A percentile compares a stretch with the other conserved stretches of the same genome.
Conservation (phyloP, 2,888 invertebrate species). For the Cistogaster globosa region DNA sequence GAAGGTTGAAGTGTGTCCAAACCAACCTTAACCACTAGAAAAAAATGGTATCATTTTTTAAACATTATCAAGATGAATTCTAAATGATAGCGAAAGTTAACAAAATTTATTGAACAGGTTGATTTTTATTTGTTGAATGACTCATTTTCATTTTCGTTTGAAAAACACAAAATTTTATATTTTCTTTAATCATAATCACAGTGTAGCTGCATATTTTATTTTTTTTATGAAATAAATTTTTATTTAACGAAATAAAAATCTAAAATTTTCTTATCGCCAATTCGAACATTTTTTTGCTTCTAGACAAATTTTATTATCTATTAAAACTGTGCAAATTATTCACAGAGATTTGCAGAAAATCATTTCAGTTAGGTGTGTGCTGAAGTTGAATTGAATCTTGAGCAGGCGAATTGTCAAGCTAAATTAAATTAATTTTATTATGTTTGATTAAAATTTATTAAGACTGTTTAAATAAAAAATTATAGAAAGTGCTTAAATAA, state of each 20-base stretch:
- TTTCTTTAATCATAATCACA: too few species aligned
- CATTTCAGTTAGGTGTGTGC: constrained; percentile 18
- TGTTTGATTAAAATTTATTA: not conserved
- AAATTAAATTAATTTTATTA: not conserved
- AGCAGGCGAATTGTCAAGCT: not conserved
- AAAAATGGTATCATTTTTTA: too few species aligned
- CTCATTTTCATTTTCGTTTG: too few species aligned
- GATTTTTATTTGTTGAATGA: too few species aligned
- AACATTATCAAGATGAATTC: too few species aligned
- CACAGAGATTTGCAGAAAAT: constrained; percentile 11
- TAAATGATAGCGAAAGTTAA: too few species aligned
- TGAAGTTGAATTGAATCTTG: constrained; percentile 31
- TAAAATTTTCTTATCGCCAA: constrained; percentile 35
- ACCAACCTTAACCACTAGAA: too few species aligned
- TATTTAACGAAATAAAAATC: constrained; percentile 1
- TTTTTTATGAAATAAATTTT: too few species aligned
- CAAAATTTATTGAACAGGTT: too few species aligned
- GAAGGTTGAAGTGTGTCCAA: too few species aligned
- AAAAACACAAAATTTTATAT: too few species aligned
- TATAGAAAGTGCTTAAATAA: not conserved
- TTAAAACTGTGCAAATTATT: constrained; percentile 29
- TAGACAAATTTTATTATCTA: constrained; percentile 34
- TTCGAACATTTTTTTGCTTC: constrained; percentile 30
- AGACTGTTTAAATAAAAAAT: not conserved
- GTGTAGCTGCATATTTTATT: too few species aligned